phyloP scores from a whole-genome alignment of 2,113 vertebrate genomes.

The Tretioscincus oriximinensis region DNA sequence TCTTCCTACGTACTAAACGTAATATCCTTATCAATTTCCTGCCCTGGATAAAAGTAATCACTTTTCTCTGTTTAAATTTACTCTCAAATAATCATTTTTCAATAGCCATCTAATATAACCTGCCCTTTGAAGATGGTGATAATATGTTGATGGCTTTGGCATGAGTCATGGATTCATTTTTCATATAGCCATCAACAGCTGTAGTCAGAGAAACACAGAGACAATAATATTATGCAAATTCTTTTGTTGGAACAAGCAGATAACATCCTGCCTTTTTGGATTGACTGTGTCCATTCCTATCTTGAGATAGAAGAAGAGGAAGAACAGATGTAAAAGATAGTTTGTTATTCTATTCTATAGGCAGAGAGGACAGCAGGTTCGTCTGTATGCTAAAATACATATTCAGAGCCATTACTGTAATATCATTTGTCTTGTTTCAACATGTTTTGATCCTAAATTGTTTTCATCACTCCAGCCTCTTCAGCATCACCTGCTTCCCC shows the following conservation, averaged over 20 bases:
- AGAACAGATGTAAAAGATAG: neutral
- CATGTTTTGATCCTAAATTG: neutral
- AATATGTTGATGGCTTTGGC: slow-evolving; percentile 38
- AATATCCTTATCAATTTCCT: slow-evolving; percentile 24
- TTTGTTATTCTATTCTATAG: neutral
- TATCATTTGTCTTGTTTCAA: neutral
- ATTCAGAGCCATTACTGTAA: neutral
- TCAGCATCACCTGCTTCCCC: neutral
- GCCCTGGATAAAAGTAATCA: slow-evolving; percentile 31
- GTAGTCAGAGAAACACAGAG: slow-evolving; percentile 30
- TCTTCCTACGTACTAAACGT: neutral
- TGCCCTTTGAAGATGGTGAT: neutral
- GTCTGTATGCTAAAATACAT: neutral
- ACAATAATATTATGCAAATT: neutral
- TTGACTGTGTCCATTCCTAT: neutral
- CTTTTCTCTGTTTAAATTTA: slow-evolving; percentile 50
- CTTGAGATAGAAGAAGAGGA: slow-evolving; percentile 4
- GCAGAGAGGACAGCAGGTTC: neutral
- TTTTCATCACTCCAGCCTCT: neutral
- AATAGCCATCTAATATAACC: slow-evolving; percentile 42
- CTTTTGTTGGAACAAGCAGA: neutral
- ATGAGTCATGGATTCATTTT: slow-evolving; percentile 58
- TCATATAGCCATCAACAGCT: slow-evolving; percentile 43
- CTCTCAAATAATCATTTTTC: slow-evolving; percentile 48
- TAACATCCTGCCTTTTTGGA: neutral